Base-by-base conservation (phyloP, 1,140 invertebrate species). In the Vanessa tameamea region DNA sequence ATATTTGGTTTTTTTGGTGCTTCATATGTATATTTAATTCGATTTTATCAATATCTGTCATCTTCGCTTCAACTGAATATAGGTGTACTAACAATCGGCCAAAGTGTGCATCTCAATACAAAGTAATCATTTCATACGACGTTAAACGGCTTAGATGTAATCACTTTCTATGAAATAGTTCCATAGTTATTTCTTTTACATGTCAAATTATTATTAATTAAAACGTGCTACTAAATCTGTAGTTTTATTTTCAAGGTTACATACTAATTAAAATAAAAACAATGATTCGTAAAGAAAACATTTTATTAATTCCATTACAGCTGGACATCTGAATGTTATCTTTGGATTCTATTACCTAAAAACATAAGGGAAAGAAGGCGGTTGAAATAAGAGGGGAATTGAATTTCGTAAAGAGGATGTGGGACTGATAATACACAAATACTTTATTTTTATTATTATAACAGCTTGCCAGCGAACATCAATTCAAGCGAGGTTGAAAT, bases 241-340 rank as follows among this genome's bases (percentile, higher is more conserved):
- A 50, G 20, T 64, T 47, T 31, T 50, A 9, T 50, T 70, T 20
- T 5, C 16, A 53, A 51, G 11, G 26, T 1, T 31, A 31, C 26
- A 31, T 16, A 37, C 1, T 26, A 23, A 9, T 13, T 31, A 23
- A 73, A 73, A 59, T 43, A 43, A 80, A 81, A 82, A 69, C 26
- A 20, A 64, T 31, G 31, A 15, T 63, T 82, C 78, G 81, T 87
- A 85, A 87, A 88, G 87, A 87, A 90, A 88, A 85, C 83, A 83
- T 88, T 90, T 90, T 87, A 90, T 87, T 90, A 75, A 71, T 67
- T 87, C 82, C 86, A 89, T 86, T 89, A 89, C 86, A 89, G 77
- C 83, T 84, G 78, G 80, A 90, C 82, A 86, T 87, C 78, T 79
- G 83, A 77, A 80, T 80, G 78, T 80, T 80, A 82, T 90, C 88